phyloP scores from a whole-genome alignment of 64 coral and sea anemone genomes.

The Montipora sp. region DNA sequence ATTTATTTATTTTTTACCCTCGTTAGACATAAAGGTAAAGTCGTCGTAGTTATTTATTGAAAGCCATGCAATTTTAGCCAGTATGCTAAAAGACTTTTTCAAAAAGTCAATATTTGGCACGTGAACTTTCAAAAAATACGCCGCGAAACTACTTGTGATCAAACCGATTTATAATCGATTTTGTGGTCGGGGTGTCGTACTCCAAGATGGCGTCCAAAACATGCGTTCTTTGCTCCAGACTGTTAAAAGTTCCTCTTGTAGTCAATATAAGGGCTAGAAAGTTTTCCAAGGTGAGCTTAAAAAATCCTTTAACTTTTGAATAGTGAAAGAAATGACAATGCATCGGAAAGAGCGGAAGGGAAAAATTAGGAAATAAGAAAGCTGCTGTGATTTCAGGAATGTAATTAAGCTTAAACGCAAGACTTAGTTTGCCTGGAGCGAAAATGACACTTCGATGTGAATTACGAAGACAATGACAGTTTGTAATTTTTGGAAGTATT shows the following conservation, averaged over 20 bases:
- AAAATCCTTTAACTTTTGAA: not conserved
- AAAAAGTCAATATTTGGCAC: no score
- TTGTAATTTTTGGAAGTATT: no score
- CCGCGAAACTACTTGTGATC: no score
- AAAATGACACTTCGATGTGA: no score
- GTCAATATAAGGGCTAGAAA: not conserved
- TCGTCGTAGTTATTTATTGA: not conserved
- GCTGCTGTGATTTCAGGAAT: not conserved
- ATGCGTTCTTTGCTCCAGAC: not conserved
- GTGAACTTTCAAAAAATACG: no score
- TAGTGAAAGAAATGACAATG: not conserved
- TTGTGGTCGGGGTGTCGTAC: not conserved
- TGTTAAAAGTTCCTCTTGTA: conserved; percentile 27
- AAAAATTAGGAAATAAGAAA: no score
- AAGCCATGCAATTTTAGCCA: not conserved
- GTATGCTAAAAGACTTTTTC: not conserved
- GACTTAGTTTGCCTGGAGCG: no score
- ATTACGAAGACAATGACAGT: no score
- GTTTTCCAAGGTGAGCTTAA: conserved; percentile 8
- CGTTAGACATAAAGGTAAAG: no score
- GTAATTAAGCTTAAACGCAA: no score
- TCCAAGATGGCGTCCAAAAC: conserved; percentile 19
- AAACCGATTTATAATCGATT: conserved; percentile 1
- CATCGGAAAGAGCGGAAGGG: no score
- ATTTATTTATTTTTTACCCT: not conserved